Evolutionary conservation across 1,140 invertebrate species (phyloP).

Genomic region (Chlorops oryzae): DNA sequence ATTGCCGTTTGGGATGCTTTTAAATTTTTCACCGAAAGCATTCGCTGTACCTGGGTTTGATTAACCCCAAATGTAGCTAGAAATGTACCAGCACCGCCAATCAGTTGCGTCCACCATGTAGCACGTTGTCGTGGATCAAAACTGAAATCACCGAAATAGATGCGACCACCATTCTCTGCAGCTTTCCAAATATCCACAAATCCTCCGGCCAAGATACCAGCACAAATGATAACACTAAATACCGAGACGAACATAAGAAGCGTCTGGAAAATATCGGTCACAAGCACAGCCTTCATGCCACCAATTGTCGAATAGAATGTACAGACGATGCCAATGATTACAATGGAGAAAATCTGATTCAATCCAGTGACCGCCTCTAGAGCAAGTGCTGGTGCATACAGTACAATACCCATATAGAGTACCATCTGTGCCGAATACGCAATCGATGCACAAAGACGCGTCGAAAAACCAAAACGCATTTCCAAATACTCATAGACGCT

Average conservation of each 20-base stretch:
- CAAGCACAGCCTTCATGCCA: constrained; percentile 84
- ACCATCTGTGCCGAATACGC: constrained; percentile 78
- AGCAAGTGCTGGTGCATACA: constrained; percentile 87
- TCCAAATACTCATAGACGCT: constrained; percentile 91
- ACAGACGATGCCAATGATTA: constrained; percentile 72
- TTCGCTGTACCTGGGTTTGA: constrained; percentile 79
- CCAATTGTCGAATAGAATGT: constrained; percentile 82
- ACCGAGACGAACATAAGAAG: constrained; percentile 70
- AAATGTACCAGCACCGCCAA: constrained; percentile 70
- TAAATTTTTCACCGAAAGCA: constrained; percentile 68
- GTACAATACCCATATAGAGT: constrained; percentile 86
- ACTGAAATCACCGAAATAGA: constrained; percentile 56
- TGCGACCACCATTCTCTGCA: constrained; percentile 58
- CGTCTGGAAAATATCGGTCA: constrained; percentile 80
- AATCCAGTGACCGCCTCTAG: constrained; percentile 80
- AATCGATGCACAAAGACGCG: constrained; percentile 65
- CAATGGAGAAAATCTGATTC: constrained; percentile 65
- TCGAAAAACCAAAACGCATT: constrained; percentile 64
- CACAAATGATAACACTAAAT: constrained; percentile 69
- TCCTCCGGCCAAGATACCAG: constrained; percentile 58
- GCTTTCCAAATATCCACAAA: constrained; percentile 60
- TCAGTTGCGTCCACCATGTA: constrained; percentile 63
- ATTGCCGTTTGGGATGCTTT: constrained; percentile 58
- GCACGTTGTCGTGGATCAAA: constrained; percentile 68
- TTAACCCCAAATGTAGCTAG: constrained; percentile 75